Percentiles rank a stretch among this genome's conserved stretches.
These are phyloP conservation scores for Trochalopteron elliotii DNA, from an alignment of 2,113 vertebrate species.

Conservation along the genomic window DNA sequence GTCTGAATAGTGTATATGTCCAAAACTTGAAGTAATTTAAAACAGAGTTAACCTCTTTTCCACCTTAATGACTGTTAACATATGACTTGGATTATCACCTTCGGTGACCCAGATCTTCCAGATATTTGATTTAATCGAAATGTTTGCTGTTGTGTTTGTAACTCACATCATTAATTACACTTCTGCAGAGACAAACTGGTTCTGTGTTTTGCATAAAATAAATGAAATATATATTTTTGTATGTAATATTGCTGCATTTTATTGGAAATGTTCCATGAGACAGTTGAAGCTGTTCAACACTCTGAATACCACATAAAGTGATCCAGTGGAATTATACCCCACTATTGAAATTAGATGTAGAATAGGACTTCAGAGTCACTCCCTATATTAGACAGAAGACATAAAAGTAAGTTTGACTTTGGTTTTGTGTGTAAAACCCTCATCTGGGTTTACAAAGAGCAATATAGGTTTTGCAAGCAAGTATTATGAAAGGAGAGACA, in stretches of 20 bases:
- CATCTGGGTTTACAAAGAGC: background rate
- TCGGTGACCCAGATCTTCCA: background rate
- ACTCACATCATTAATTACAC: background rate
- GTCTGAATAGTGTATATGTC: background rate
- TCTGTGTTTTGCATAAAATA: background rate
- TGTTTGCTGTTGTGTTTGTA: background rate
- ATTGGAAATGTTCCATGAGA: background rate
- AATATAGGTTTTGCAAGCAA: background rate
- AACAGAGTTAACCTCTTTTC: background rate
- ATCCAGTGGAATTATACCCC: background rate
- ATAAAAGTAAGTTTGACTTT: background rate
- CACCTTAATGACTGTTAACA: background rate
- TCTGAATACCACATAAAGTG: background rate
- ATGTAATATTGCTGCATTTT: background rate
- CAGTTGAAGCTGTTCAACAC: background rate
- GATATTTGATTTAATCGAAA: background rate
- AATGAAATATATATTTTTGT: background rate
- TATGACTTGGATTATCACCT: background rate
- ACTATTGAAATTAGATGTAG: background rate
- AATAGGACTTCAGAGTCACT: background rate
- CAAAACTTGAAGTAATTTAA: background rate
- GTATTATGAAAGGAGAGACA: background rate
- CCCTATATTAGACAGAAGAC: background rate
- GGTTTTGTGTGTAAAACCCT: background rate
- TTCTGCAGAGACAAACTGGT: background rate